Base-by-base conservation (phyloP, 1,140 invertebrate genomes). In the Campoletis sonorensis region DNA sequence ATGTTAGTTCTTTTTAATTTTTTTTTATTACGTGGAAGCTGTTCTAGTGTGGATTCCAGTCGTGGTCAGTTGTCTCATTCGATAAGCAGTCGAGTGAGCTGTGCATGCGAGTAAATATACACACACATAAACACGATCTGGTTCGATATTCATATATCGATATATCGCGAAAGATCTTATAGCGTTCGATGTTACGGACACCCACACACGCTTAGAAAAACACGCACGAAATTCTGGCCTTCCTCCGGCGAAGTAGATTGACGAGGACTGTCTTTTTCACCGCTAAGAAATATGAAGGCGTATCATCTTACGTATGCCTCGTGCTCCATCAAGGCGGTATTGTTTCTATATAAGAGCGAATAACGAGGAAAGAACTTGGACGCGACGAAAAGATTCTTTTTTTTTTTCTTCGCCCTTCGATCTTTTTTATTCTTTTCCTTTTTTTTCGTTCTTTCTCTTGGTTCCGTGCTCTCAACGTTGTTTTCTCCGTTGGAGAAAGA, bases 41-140 rank as follows among this genome's bases (percentile, higher is more conserved):
- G 61, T 64, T 64, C 27, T 70, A 13, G 16, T 33, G 67, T 18
- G 67, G 30, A 70, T 70, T 70, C 30, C 67, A 70, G 13, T 70
- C 79, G 76, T 81, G 79, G 33, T 79, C 79, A 49, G 61, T 78
- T 83, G 82, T 83, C 82, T 81, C 67, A 67, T 83, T 72, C 82
- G 54, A 83, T 83, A 61, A 81, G 15, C 61, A 51, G 73, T 79
- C 79, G 79, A 81, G 79, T 70, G 79, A 76, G 67, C 1, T 16
- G 13, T 70, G 18, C 18, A 70, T 33, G 40, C 8, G 40, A 45
- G 40, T 10, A 45, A 45, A 1, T 13, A 45, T 45, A 45, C 7
- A 33, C 7, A 67, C 30, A 67, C 61, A 67, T 4, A n/a, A 37
- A 33, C 27, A 26, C 26, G 13, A 61, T 78, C 76, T 64, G 51